A percentile compares a stretch with the other conserved stretches of the same genome.
These are phyloP conservation scores for Eustalomyia histrio DNA, from an alignment of 2,888 invertebrate genomes.

Conservation along the genomic window DNA sequence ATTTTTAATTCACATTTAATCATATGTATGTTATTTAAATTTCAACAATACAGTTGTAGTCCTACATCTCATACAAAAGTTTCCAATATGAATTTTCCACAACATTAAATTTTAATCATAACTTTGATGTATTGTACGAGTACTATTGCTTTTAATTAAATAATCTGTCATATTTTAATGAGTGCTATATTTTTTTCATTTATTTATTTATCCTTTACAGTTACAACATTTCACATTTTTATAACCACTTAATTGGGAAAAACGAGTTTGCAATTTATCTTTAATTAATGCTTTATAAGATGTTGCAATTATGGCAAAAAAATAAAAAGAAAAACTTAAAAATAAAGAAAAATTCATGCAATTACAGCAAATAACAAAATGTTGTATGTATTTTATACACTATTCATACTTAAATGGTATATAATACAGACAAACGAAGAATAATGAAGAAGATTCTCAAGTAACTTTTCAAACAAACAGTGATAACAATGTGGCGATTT, in stretches of 20 bases:
- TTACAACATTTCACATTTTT: slow-evolving; percentile 20
- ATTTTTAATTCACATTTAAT: no score
- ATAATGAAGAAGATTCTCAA: neutral
- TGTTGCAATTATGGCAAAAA: slow-evolving; percentile 47
- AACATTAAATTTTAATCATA: neutral
- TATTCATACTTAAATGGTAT: neutral
- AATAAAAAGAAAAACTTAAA: slow-evolving; percentile 27
- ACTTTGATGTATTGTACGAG: neutral
- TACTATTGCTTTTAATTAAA: neutral
- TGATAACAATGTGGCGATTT: neutral
- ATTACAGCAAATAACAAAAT: slow-evolving; percentile 6
- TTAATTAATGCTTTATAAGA: slow-evolving; percentile 51
- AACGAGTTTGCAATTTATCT: slow-evolving; percentile 51
- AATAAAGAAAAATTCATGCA: slow-evolving; percentile 37
- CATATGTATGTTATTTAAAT: no score
- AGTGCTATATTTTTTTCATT: slow-evolving; percentile 10
- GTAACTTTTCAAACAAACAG: neutral
- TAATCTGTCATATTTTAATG: slow-evolving; percentile 18
- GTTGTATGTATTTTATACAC: no score
- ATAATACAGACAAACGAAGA: neutral
- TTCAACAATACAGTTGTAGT: no score
- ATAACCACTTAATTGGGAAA: slow-evolving; percentile 44
- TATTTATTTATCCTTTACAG: slow-evolving; percentile 29
- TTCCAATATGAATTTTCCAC: neutral
- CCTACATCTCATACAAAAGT: neutral